Conservation (phyloP, 2,888 invertebrate genomes). For the Adela reaumurella region DNA sequence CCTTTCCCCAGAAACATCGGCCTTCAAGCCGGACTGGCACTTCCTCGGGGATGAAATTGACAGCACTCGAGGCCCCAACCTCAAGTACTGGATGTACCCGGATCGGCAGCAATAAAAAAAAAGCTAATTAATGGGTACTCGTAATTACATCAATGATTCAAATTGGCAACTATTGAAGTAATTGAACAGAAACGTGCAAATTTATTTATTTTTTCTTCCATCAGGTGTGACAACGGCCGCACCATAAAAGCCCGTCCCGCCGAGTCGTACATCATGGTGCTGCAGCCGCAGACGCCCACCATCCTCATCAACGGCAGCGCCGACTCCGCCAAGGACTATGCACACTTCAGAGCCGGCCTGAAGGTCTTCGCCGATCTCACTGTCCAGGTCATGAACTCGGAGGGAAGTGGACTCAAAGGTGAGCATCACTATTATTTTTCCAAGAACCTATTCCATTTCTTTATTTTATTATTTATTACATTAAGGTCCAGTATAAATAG, state of each 20-base stretch:
- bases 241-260: conserved; percentile 70
- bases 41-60: too few species aligned
- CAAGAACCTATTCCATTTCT: too few species aligned
- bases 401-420: conserved; percentile 7
- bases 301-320: conserved; percentile 79
- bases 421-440: neutral
- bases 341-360: conserved; percentile 82
- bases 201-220: conserved; percentile 13
- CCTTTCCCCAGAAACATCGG: too few species aligned
- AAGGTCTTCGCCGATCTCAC: conserved; percentile 83
- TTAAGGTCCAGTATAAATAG: too few species aligned
- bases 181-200: neutral
- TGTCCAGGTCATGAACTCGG: conserved; percentile 58
- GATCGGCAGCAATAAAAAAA: too few species aligned
- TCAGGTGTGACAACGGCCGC: conserved; percentile 72
- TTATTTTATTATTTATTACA: too few species aligned
- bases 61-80: too few species aligned
- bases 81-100: too few species aligned
- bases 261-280: conserved; percentile 83
- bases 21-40: too few species aligned
- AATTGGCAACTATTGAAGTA: too few species aligned
- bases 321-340: conserved; percentile 80
- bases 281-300: conserved; percentile 80
- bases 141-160: too few species aligned
- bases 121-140: too few species aligned